A percentile compares a stretch with the other conserved stretches of the same genome.
Conservation (phyloP, 2,888 invertebrate genomes). For the Argyresthia albistria region DNA sequence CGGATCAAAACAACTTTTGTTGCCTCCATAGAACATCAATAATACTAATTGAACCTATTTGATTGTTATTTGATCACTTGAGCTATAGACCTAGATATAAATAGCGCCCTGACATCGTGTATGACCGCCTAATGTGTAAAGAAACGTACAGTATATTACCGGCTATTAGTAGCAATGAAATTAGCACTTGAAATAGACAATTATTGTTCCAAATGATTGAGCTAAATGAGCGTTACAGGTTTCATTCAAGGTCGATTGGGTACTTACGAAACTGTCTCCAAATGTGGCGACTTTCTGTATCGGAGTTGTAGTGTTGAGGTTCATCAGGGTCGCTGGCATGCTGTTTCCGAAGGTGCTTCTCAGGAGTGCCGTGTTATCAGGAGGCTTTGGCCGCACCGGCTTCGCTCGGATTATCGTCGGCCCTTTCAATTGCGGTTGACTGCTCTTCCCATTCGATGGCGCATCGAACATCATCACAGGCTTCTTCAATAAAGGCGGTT, state of each 20-base stretch:
- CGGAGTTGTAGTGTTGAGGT: constrained; percentile 51
- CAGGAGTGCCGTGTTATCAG: constrained; percentile 55
- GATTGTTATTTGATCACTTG: background rate
- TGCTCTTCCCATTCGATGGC: constrained; percentile 63
- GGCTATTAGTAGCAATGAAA: too few relatives aligned
- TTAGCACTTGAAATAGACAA: too few relatives aligned
- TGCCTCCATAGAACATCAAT: too few relatives aligned
- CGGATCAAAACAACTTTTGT: too few relatives aligned
- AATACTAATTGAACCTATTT: too few relatives aligned
- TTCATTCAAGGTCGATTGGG: background rate
- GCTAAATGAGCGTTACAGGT: too few relatives aligned
- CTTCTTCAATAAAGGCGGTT: constrained; percentile 56
- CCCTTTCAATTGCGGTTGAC: constrained; percentile 54
- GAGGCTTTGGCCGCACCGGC: constrained; percentile 71
- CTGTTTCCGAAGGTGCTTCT: constrained; percentile 46
- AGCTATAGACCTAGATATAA: background rate
- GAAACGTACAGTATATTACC: too few relatives aligned
- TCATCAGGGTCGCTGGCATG: constrained; percentile 44
- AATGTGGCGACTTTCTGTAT: constrained; percentile 53
- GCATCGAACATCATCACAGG: constrained; percentile 74
- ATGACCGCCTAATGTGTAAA: too few relatives aligned
- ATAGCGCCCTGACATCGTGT: background rate
- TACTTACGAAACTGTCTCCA: constrained; percentile 53
- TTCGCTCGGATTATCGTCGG: constrained; percentile 85
- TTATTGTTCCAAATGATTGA: too few relatives aligned